Percentiles rank a stretch among this genome's conserved stretches.
These are phyloP conservation scores for Vulpes lagopus DNA, from an alignment of 2,113 vertebrate species.

Conservation along the genomic window DNA sequence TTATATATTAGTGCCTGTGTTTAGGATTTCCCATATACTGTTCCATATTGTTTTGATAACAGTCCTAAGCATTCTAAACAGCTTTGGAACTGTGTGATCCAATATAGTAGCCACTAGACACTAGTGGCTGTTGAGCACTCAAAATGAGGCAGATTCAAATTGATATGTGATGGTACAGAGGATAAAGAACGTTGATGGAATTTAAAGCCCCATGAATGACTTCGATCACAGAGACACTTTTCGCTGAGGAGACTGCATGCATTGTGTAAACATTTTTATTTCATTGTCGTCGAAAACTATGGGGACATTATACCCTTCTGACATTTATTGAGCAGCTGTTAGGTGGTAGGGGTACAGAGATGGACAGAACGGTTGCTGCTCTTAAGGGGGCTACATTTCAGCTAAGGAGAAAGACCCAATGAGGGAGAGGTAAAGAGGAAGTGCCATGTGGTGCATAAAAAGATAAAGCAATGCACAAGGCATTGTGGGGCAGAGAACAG, in stretches of 20 bases:
- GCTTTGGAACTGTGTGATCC: neutral
- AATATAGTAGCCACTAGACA: neutral
- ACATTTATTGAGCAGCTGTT: neutral
- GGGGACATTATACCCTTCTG: neutral
- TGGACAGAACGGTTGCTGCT: neutral
- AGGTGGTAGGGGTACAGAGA: neutral
- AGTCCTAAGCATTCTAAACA: neutral
- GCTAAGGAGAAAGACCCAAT: neutral
- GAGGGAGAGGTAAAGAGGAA: neutral
- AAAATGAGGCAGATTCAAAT: neutral
- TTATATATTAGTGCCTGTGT: accelerated
- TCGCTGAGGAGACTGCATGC: neutral
- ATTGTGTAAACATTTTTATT: neutral
- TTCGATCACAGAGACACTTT: neutral
- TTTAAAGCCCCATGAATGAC: neutral
- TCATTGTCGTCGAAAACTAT: neutral
- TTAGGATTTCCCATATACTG: neutral
- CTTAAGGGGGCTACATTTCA: accelerated
- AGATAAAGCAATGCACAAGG: neutral
- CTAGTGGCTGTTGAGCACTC: too few relatives aligned
- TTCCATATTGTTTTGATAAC: neutral
- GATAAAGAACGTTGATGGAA: neutral
- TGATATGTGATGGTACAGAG: neutral
- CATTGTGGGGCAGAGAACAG: neutral
- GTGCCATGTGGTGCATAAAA: neutral